phyloP scores from a whole-genome alignment of 2,888 invertebrate genomes.

The Smittia sp. region DNA sequence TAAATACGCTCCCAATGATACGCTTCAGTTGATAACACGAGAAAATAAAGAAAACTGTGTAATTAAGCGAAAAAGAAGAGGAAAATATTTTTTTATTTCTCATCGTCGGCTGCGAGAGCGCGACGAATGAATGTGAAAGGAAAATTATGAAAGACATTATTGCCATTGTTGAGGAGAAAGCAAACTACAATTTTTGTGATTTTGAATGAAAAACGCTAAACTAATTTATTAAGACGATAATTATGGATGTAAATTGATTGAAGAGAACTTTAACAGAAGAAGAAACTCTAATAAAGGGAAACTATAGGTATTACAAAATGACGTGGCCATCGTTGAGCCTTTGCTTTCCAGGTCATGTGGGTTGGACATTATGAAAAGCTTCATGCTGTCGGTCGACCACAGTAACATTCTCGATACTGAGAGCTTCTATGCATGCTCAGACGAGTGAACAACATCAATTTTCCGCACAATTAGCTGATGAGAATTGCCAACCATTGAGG shows the following conservation, averaged over 20 bases:
- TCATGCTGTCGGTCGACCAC: background rate
- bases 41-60: conserved; percentile 2
- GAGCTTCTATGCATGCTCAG: background rate
- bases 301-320: background rate
- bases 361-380: background rate
- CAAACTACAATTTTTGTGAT: conserved; percentile 27
- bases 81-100: conserved; percentile 22
- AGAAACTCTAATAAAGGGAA: background rate
- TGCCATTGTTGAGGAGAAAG: conserved; percentile 9
- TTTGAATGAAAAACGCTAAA: conserved; percentile 19
- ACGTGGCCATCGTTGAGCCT: background rate
- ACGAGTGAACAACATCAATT: conserved; percentile 14
- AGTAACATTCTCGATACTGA: background rate
- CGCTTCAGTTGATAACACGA: background rate
- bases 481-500: conserved; percentile 16
- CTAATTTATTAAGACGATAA: conserved; percentile 10
- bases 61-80: background rate
- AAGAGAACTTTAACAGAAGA: conserved; percentile 3
- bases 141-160: conserved; percentile 12
- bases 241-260: conserved; percentile 23
- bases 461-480: conserved; percentile 34
- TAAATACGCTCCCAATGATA: background rate
- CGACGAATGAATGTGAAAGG: background rate
- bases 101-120: background rate
- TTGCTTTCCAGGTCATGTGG: background rate